These are phyloP conservation scores for Boulengeromyrus knoepffleri DNA, from an alignment of 2,113 vertebrate genomes.

Conservation along the genomic window DNA sequence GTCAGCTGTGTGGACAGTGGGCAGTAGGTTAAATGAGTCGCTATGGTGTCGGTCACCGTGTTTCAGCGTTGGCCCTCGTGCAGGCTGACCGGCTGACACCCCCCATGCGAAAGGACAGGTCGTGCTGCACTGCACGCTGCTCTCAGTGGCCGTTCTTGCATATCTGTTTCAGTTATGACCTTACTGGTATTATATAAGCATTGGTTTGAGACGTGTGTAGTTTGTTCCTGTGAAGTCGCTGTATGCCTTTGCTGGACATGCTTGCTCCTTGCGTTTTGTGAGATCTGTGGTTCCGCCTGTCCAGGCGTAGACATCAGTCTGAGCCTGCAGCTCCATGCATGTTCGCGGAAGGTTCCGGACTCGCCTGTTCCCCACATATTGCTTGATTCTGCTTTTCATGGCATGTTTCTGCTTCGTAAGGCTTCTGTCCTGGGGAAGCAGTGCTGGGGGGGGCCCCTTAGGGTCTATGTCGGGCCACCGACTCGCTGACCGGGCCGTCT, in stretches of 20 bases:
- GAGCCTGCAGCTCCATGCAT: background rate
- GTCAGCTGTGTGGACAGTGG: background rate
- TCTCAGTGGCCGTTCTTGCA: background rate
- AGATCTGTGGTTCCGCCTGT: background rate
- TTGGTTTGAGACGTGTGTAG: background rate
- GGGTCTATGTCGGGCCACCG: background rate
- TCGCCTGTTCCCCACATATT: background rate
- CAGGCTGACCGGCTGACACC: background rate
- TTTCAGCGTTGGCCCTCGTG: background rate
- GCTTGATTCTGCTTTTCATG: background rate
- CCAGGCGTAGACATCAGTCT: background rate
- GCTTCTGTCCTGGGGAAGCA: background rate
- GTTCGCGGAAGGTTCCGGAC: background rate
- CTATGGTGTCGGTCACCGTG: background rate
- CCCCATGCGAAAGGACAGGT: background rate
- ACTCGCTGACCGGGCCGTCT: background rate
- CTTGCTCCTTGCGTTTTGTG: background rate
- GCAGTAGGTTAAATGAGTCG: background rate
- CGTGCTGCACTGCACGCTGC: background rate
- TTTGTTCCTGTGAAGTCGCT: background rate
- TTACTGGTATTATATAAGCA: background rate
- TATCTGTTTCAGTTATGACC: background rate
- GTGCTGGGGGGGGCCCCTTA: background rate
- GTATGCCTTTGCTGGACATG: background rate
- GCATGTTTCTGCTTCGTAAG: background rate